Evolutionary conservation across 37 sponge, comb jelly and placozoan genomes (phyloP), one percentile per base, ranked within the genome.

Genomic region (Axinella damicornis): DNA sequence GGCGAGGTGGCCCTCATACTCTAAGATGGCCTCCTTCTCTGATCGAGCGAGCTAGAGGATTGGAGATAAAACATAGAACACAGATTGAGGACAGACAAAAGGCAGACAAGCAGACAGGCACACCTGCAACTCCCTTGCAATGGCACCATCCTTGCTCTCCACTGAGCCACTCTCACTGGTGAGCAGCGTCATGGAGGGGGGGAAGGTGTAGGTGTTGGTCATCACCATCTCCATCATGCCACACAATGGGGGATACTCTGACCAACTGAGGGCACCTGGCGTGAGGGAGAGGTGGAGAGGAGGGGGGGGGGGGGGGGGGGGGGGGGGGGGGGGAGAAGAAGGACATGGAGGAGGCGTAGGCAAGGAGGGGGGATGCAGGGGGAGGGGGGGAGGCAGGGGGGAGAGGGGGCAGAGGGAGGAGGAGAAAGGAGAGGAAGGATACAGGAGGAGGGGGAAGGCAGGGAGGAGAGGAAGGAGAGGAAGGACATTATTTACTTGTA

Each of bases 191-290:
- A 80, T 88, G 62, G 85, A 86, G 28, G 89, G 82, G 9, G 94
- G 97, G 79, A 90, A 96, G 28, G 71, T 57, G 39, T 96, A 96
- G 60, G 31, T 94, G 71, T 72, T 89, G 28, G 98, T 98, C 84
- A 94, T 98, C 5, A 98, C 96, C 98, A 98, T 98, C 72, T 96
- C 97, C 98, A 98, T 98, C 84, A 98, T 78, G 1, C 92, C 87
- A 18, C 89, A 36, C 37, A 98, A 80, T 18, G 89, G 89, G 21
- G 98, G 96, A 76, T 98, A 94, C 62, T 92, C 88, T 22, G 69
- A 67, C 98, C 98, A 98, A 6, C 90, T 90, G 15, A 83, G 62
- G 32, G 81, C 79, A 12, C 93, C 91, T 78, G 69, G 61, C 4
- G 71, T 1, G 76, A 15, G 24, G 5, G 28, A 9, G 12, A 40